These are phyloP conservation scores for Nowickia ferox DNA, from an alignment of 2,888 invertebrate genomes.

Conservation along the genomic window DNA sequence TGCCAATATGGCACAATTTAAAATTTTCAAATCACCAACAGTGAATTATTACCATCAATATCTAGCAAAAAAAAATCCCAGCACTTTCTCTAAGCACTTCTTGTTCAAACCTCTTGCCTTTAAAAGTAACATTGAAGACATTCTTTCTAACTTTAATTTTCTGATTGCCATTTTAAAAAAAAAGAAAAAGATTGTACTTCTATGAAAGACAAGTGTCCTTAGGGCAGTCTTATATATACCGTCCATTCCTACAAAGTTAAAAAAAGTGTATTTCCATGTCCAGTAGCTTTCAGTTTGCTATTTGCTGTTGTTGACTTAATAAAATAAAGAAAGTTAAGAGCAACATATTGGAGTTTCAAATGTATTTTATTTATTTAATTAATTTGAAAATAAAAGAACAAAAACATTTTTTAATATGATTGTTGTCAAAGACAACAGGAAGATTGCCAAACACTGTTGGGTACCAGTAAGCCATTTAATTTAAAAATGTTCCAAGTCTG, in stretches of 20 bases:
- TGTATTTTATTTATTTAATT: not conserved
- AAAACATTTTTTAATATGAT: not conserved
- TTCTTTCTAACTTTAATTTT: too few relatives aligned
- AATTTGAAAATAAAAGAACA: not conserved
- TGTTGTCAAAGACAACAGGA: not conserved
- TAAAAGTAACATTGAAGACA: too few relatives aligned
- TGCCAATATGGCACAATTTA: too few relatives aligned
- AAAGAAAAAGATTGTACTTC: too few relatives aligned
- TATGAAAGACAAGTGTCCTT: not conserved
- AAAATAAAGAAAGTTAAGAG: conserved; percentile 38
- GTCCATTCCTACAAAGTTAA: not conserved
- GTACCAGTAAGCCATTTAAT: not conserved
- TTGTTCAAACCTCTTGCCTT: too few relatives aligned
- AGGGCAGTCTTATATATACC: not conserved
- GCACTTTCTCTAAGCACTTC: too few relatives aligned
- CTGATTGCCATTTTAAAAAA: too few relatives aligned
- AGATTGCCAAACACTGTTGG: not conserved
- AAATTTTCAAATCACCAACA: too few relatives aligned
- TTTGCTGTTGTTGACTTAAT: conserved; percentile 7
- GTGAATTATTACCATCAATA: too few relatives aligned
- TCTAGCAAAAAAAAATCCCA: too few relatives aligned
- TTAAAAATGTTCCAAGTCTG: not conserved
- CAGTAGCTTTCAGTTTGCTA: not conserved
- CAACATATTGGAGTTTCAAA: conserved; percentile 35
- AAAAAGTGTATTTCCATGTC: not conserved